phyloP scores from a whole-genome alignment of 2,113 vertebrate species.

The Syrrhaptes paradoxus region DNA sequence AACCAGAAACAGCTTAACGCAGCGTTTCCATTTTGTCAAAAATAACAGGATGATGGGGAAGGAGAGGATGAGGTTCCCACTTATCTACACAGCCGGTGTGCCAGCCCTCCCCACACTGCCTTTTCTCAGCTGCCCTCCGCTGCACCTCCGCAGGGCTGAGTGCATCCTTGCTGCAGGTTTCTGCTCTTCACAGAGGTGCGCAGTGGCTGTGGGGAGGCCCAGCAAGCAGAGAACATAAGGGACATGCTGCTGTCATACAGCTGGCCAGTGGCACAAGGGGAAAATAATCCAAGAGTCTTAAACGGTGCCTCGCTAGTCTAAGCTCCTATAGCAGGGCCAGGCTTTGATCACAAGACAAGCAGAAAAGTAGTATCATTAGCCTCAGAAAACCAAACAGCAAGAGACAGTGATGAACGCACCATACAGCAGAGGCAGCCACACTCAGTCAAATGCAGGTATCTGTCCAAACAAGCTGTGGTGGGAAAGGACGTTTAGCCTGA shows the following conservation, averaged over 20 bases:
- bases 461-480: background rate
- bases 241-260: background rate
- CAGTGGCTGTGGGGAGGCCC: background rate
- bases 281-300: background rate
- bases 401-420: background rate
- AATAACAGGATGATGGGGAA: background rate
- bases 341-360: background rate
- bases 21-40: background rate
- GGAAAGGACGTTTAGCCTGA: background rate
- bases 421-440: background rate
- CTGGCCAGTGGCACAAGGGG: rapidly evolving
- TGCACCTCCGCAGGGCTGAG: background rate
- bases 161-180: background rate
- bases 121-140: background rate
- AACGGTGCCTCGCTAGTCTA: background rate
- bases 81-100: background rate
- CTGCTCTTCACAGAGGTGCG: background rate
- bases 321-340: background rate
- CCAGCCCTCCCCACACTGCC: background rate
- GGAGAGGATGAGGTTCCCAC: background rate
- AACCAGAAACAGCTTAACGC: constrained; percentile 43
- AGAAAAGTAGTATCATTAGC: background rate
- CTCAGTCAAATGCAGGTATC: too few species aligned
- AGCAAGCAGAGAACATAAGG: background rate
- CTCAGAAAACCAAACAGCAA: background rate